Percentiles rank a stretch among this genome's conserved stretches.
These are phyloP conservation scores for Varecia variegata DNA, from an alignment of 2,797 vertebrate genomes.

Conservation along the genomic window DNA sequence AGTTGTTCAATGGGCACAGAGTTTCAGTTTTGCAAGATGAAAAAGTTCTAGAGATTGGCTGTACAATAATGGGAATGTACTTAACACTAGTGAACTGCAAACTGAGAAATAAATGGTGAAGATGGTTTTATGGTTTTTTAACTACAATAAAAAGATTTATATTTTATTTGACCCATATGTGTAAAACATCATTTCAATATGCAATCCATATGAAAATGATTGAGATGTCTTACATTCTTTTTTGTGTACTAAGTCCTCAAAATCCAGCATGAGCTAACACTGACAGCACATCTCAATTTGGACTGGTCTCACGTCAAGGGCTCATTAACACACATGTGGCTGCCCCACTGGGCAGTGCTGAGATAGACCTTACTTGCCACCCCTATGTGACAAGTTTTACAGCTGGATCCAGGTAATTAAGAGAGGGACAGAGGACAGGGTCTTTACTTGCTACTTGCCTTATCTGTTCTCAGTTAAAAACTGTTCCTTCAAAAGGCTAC, in stretches of 20 bases:
- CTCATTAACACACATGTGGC: neutral
- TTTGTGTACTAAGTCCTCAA: neutral
- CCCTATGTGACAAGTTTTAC: accelerated
- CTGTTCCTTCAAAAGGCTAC: neutral
- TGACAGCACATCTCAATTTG: neutral
- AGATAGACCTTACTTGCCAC: neutral
- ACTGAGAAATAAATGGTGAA: neutral
- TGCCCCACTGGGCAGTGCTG: neutral
- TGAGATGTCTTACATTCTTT: neutral
- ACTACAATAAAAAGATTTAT: neutral
- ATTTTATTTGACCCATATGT: neutral
- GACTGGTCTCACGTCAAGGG: neutral
- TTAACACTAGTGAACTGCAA: neutral
- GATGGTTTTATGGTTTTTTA: neutral
- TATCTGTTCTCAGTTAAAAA: neutral
- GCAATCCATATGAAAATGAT: neutral
- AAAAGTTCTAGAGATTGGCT: neutral
- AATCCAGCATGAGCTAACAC: accelerated
- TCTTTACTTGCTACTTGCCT: neutral
- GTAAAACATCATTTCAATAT: neutral
- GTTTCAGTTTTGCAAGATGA: neutral
- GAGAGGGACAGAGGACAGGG: no score
- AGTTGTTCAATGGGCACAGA: neutral
- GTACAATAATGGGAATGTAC: neutral
- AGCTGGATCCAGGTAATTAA: neutral